A percentile compares a stretch with the other conserved stretches of the same genome.
Evolutionary conservation across 2,888 invertebrate species (phyloP).

Genomic region (Heliconius cydno): DNA sequence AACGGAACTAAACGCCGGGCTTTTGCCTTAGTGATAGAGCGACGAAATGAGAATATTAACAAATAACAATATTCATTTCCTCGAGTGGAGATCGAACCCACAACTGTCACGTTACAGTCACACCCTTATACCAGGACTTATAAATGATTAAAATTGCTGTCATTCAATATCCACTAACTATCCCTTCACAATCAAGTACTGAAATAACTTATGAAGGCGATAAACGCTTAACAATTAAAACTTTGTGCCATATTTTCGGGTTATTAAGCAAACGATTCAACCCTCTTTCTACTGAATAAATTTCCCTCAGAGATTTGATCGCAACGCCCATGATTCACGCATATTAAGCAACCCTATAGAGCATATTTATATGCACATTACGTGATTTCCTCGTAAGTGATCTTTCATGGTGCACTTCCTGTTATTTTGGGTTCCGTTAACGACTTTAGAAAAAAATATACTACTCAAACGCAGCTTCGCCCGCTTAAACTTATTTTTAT

Average conservation of each 20-base stretch:
- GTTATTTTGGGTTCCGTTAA: slow-evolving; percentile 36
- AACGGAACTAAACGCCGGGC: too few species aligned
- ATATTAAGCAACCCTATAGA: slow-evolving; percentile 57
- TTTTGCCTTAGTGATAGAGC: too few species aligned
- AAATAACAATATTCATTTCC: too few species aligned
- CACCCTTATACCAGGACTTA: not conserved
- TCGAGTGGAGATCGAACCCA: too few species aligned
- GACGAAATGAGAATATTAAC: too few species aligned
- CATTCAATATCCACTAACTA: slow-evolving; percentile 41
- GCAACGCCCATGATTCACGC: slow-evolving; percentile 60
- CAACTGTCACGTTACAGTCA: too few species aligned
- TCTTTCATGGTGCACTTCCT: slow-evolving; percentile 50
- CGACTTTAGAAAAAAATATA: not conserved
- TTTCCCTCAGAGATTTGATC: slow-evolving; percentile 67
- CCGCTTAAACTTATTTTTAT: too few species aligned
- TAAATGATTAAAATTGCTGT: slow-evolving; percentile 17
- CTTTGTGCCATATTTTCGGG: slow-evolving; percentile 68
- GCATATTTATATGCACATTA: slow-evolving; percentile 75
- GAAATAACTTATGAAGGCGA: slow-evolving; percentile 57
- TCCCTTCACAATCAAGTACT: slow-evolving; percentile 50
- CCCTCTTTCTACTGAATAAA: slow-evolving; percentile 63
- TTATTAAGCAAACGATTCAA: slow-evolving; percentile 65
- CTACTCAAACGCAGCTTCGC: too few species aligned
- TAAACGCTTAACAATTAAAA: slow-evolving; percentile 68
- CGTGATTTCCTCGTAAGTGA: slow-evolving; percentile 65